Percentiles rank a stretch among this genome's conserved stretches.
phyloP scores from a whole-genome alignment of 2,113 vertebrate species.

The Dicrurus megarhynchus region DNA sequence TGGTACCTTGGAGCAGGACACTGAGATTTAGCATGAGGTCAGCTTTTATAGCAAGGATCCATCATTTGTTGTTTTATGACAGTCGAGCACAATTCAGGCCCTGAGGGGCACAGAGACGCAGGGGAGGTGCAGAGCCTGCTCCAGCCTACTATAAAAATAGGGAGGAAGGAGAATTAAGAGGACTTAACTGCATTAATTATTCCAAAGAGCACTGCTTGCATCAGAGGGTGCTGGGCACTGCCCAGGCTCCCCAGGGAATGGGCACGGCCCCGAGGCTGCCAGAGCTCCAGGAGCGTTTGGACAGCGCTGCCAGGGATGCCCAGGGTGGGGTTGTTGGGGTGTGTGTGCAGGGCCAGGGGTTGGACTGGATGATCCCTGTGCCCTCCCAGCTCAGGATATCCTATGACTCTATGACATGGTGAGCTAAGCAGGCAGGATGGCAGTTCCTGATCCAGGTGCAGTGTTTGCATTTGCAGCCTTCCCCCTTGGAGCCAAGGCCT shows the following conservation, averaged over 20 bases:
- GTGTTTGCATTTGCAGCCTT: neutral
- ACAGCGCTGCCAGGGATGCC: neutral
- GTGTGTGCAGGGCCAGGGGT: neutral
- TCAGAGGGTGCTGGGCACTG: neutral
- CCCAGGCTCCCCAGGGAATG: neutral
- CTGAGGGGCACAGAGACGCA: neutral
- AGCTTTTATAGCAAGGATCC: neutral
- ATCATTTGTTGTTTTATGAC: neutral
- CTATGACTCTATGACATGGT: rapidly evolving
- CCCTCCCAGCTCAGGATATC: neutral
- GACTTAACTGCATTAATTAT: neutral
- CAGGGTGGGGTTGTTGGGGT: neutral
- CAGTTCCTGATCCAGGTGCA: neutral
- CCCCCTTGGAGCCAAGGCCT: neutral
- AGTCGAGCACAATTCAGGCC: neutral
- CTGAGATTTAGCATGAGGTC: neutral
- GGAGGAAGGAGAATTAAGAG: neutral
- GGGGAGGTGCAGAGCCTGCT: neutral
- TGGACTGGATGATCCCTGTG: rapidly evolving
- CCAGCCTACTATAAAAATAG: neutral
- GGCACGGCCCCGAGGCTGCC: neutral
- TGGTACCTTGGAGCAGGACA: neutral
- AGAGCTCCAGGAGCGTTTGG: neutral
- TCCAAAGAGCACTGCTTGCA: neutral
- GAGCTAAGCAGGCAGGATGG: neutral